Evolutionary conservation across 2,888 invertebrate species (phyloP).

Genomic region (Hemistola chrysoprasaria): DNA sequence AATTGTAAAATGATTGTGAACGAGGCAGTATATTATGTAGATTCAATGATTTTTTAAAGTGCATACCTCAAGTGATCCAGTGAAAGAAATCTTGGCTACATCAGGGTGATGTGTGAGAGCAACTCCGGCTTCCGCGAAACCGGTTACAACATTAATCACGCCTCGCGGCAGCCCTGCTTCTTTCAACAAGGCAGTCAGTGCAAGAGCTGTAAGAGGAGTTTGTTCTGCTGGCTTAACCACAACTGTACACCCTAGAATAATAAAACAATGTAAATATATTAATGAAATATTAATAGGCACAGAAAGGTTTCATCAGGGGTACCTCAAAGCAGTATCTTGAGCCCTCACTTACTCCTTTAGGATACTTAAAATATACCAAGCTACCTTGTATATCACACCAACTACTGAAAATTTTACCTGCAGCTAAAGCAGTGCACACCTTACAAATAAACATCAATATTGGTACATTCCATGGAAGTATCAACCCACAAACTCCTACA

Average conservation of each 20-base stretch:
- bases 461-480: slow-evolving; percentile 95
- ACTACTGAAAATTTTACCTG: slow-evolving; percentile 46
- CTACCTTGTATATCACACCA: too few relatives aligned
- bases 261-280: too few relatives aligned
- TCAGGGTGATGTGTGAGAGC: slow-evolving; percentile 86
- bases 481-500: slow-evolving; percentile 90
- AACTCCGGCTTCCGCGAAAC: slow-evolving; percentile 91
- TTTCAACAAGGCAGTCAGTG: slow-evolving; percentile 88
- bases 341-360: too few relatives aligned
- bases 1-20: too few relatives aligned
- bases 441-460: slow-evolving; percentile 95
- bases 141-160: slow-evolving; percentile 95
- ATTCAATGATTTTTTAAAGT: too few relatives aligned
- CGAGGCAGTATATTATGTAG: too few relatives aligned
- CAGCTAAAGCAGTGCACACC: slow-evolving; percentile 83
- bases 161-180: slow-evolving; percentile 95
- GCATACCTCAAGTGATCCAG: slow-evolving; percentile 74
- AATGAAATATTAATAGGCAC: too few relatives aligned
- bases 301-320: too few relatives aligned
- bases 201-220: slow-evolving; percentile 94
- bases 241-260: slow-evolving; percentile 87
- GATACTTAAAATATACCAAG: too few relatives aligned
- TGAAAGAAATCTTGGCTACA: slow-evolving; percentile 93
- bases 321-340: too few relatives aligned
- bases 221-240: slow-evolving; percentile 97